Conservation (phyloP, 2,113 vertebrate genomes). For the Tretioscincus oriximinensis region DNA sequence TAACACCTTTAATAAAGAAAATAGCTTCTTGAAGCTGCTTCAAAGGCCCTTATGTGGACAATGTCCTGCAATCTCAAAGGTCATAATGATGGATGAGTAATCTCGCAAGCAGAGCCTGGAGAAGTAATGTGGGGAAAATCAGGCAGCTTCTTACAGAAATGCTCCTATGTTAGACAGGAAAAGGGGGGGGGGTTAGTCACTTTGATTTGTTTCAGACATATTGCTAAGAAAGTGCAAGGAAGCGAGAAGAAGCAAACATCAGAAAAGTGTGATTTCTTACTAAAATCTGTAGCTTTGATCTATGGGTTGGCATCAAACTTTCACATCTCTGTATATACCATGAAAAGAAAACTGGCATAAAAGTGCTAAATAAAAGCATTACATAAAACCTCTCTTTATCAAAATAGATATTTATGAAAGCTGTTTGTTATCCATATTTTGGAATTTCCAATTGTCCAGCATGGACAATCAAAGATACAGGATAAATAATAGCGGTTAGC, state of each 20-base stretch:
- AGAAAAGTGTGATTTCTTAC: not conserved
- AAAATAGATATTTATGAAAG: not conserved
- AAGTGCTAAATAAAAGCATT: not conserved
- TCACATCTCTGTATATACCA: not conserved
- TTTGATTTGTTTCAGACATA: not conserved
- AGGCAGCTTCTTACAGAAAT: not conserved
- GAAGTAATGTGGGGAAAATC: not conserved
- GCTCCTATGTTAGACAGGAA: not conserved
- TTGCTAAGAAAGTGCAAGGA: not conserved
- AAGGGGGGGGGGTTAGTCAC: too few relatives aligned
- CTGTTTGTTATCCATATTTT: too few relatives aligned
- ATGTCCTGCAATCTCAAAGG: not conserved
- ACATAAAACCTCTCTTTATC: not conserved
- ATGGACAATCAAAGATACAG: not conserved
- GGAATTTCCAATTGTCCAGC: not conserved
- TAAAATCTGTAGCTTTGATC: not conserved
- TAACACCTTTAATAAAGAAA: not conserved
- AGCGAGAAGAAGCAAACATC: too few relatives aligned
- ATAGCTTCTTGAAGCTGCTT: not conserved
- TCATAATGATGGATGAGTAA: constrained; percentile 6
- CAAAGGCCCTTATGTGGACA: not conserved
- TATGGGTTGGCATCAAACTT: not conserved
- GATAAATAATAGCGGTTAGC: not conserved
- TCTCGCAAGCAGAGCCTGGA: not conserved
- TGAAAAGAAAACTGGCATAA: not conserved